Evolutionary conservation across 2,797 vertebrate genomes (phyloP).

Genomic region (Huso huso): DNA sequence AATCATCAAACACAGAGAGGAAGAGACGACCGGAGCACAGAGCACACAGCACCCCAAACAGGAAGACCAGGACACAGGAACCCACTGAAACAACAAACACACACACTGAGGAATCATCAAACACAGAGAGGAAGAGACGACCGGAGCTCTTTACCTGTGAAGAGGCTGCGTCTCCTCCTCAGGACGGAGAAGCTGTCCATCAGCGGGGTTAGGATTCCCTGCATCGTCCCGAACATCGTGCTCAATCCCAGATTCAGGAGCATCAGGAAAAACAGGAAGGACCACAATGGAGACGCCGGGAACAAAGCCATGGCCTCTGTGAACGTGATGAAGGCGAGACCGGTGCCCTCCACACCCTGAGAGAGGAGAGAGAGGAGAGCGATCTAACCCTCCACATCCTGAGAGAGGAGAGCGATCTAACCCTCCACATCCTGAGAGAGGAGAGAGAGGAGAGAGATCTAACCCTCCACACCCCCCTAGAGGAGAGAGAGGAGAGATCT

Average conservation of each 20-base stretch:
- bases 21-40: no score
- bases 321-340: conserved; percentile 68
- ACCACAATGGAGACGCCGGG: conserved; percentile 72
- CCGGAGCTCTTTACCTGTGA: conserved; percentile 46
- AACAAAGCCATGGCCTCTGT: conserved; percentile 66
- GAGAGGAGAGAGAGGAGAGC: neutral
- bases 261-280: conserved; percentile 72
- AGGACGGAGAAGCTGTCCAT: conserved; percentile 62
- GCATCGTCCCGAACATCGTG: conserved; percentile 68
- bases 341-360: conserved; percentile 65
- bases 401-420: neutral
- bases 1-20: no score
- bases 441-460: no score
- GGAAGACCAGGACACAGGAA: no score
- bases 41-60: no score
- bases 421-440: no score
- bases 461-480: no score
- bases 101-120: neutral
- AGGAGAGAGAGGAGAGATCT: no score
- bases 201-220: conserved; percentile 69
- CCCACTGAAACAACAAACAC: neutral
- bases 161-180: conserved; percentile 55
- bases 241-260: conserved; percentile 66
- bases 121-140: conserved; percentile 19
- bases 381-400: no score